Evolutionary conservation across 2,113 vertebrate genomes (phyloP).

Genomic region (Echinops telfairi): DNA sequence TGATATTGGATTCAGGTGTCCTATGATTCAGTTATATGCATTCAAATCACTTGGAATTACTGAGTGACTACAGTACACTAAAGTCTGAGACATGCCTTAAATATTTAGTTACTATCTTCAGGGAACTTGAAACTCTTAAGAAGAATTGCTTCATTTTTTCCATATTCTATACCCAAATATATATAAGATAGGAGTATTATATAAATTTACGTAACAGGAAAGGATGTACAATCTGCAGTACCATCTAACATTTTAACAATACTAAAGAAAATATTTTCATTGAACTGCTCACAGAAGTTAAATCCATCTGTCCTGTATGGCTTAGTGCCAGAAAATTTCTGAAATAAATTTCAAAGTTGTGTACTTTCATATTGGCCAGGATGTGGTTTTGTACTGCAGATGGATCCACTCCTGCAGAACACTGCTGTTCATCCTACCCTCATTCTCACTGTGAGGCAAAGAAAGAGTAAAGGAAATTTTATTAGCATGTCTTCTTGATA

Average conservation of each 20-base stretch:
- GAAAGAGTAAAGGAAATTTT: slow-evolving; percentile 68
- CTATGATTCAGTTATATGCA: not conserved
- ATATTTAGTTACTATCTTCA: not conserved
- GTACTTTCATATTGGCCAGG: slow-evolving; percentile 48
- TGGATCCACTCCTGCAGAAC: not conserved
- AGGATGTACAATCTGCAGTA: not conserved
- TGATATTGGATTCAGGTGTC: not conserved
- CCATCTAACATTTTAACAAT: not conserved
- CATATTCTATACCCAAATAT: not conserved
- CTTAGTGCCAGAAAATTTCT: slow-evolving; percentile 55
- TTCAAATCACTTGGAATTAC: not conserved
- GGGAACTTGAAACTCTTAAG: not conserved
- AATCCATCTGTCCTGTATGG: not conserved
- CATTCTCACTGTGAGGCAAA: slow-evolving; percentile 58
- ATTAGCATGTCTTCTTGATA: slow-evolving; percentile 64
- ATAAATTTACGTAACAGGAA: not conserved
- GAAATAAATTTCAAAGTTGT: slow-evolving; percentile 63
- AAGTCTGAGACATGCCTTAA: not conserved
- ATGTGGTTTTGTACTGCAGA: slow-evolving; percentile 43
- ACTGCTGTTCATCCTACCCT: slow-evolving; percentile 40
- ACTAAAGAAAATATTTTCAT: not conserved
- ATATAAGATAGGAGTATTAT: accelerated
- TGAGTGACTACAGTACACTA: not conserved
- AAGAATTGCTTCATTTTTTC: not conserved
- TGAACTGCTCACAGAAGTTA: not conserved